Evolutionary conservation across 2,888 invertebrate species (phyloP).

Genomic region (Tetheella fluctuosa): DNA sequence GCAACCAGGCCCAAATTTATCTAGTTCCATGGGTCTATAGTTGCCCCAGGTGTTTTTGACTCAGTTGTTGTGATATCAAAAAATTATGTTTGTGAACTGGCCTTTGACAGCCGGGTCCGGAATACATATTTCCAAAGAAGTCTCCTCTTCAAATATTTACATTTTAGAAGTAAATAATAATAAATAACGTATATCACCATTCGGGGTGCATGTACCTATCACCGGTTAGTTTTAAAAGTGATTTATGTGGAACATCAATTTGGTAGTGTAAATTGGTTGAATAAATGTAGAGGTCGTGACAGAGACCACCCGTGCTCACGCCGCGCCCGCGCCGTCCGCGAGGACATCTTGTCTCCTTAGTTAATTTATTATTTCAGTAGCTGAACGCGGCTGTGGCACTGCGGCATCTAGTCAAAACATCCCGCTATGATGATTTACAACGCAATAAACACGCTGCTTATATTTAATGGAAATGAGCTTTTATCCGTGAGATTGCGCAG

Average conservation of each 20-base stretch:
- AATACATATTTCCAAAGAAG: no score
- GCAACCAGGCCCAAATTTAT: no score
- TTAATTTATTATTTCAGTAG: conserved; percentile 82
- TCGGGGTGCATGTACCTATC: conserved; percentile 20
- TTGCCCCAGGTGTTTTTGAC: no score
- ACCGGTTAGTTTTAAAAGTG: conserved; percentile 22
- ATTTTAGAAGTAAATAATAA: not conserved
- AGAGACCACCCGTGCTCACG: conserved; percentile 76
- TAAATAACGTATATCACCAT: not conserved
- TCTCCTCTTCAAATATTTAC: no score
- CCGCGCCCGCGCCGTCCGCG: conserved; percentile 53
- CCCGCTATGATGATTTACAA: conserved; percentile 78
- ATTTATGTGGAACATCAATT: conserved; percentile 38
- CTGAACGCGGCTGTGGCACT: conserved; percentile 52
- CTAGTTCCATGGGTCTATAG: no score
- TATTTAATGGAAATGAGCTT: conserved; percentile 80
- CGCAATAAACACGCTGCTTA: conserved; percentile 77
- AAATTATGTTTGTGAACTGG: no score
- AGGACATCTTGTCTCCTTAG: conserved; percentile 71
- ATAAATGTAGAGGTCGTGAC: conserved; percentile 42
- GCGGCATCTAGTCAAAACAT: conserved; percentile 73
- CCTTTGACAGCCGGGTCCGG: no score
- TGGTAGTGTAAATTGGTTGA: conserved; percentile 55
- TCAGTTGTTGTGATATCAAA: no score
- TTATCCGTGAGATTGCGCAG: conserved; percentile 75